Conservation (phyloP, 2,888 invertebrate genomes). For the Ichneumoninae sp. region DNA sequence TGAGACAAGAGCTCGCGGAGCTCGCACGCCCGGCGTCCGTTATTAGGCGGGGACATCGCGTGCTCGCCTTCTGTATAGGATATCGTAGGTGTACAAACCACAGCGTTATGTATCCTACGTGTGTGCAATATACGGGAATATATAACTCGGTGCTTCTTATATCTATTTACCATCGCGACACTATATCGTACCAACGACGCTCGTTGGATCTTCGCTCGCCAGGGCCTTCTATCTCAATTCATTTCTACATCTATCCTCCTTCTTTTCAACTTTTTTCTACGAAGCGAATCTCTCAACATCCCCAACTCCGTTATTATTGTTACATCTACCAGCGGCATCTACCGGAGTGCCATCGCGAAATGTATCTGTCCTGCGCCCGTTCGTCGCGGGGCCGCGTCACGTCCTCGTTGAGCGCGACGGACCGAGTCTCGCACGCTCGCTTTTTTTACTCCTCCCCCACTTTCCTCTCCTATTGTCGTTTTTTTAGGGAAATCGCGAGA, state of each 20-base stretch:
- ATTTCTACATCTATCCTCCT: conserved; percentile 25
- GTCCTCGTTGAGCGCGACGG: conserved; percentile 59
- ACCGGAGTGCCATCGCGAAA: conserved; percentile 59
- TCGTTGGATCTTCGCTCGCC: conserved; percentile 47
- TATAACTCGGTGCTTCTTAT: conserved; percentile 27
- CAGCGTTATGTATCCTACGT: conserved; percentile 45
- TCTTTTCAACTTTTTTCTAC: conserved; percentile 29
- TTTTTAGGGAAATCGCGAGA: conserved; percentile 46
- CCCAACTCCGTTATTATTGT: conserved; percentile 65
- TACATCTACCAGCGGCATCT: conserved; percentile 66
- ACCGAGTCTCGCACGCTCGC: conserved; percentile 61
- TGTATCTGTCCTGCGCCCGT: conserved; percentile 56
- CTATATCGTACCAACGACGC: conserved; percentile 36
- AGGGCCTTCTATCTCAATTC: conserved; percentile 18
- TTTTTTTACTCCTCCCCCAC: not conserved
- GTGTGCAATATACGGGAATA: conserved; percentile 12
- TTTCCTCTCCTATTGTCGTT: not conserved
- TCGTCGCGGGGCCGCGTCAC: conserved; percentile 15
- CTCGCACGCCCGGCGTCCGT: conserved; percentile 70
- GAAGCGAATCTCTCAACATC: conserved; percentile 35
- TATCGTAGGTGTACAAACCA: conserved; percentile 46
- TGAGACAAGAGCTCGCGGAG: conserved; percentile 45
- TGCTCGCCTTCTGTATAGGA: conserved; percentile 71
- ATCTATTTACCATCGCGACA: conserved; percentile 58
- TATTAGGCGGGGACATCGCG: conserved; percentile 79